Evolutionary conservation across 2,888 invertebrate genomes (phyloP).

Genomic region (Falcaria lacertinaria): DNA sequence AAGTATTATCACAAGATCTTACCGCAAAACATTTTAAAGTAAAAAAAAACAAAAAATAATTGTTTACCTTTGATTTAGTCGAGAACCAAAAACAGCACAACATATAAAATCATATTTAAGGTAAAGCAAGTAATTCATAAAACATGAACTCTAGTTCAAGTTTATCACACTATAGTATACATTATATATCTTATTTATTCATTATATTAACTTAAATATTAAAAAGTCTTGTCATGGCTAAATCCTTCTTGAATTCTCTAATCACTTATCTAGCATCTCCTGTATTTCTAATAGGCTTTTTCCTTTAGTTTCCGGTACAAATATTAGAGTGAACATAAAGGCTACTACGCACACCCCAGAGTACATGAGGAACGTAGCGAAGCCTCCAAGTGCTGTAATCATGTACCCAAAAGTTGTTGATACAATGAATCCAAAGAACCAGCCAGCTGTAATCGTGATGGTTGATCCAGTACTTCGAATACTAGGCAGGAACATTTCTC

Average conservation of each 20-base stretch:
- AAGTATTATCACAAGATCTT: no score
- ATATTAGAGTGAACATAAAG: conserved; percentile 19
- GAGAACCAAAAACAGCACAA: no score
- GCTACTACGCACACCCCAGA: conserved; percentile 11
- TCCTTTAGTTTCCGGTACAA: conserved; percentile 34
- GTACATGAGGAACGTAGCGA: conserved; percentile 24
- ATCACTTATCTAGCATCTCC: conserved; percentile 15
- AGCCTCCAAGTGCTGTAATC: conserved; percentile 14
- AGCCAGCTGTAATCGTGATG: conserved; percentile 11
- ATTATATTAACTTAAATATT: no score
- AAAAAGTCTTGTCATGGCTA: background rate
- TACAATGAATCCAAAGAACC: conserved; percentile 19
- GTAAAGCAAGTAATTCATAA: no score
- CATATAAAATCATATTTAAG: no score
- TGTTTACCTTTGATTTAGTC: no score
- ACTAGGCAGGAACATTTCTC: conserved; percentile 6
- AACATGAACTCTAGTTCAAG: no score
- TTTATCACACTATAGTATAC: no score
- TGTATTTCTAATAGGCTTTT: conserved; percentile 28
- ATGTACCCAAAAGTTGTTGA: conserved; percentile 18
- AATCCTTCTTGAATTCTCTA: background rate
- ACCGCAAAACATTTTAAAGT: no score
- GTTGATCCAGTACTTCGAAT: conserved; percentile 4
- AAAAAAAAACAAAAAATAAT: no score
- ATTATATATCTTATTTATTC: no score